Evolutionary conservation across 2,113 vertebrate species (phyloP), one percentile per base, ranked within the genome.

Genomic region (Alectura lathami): DNA sequence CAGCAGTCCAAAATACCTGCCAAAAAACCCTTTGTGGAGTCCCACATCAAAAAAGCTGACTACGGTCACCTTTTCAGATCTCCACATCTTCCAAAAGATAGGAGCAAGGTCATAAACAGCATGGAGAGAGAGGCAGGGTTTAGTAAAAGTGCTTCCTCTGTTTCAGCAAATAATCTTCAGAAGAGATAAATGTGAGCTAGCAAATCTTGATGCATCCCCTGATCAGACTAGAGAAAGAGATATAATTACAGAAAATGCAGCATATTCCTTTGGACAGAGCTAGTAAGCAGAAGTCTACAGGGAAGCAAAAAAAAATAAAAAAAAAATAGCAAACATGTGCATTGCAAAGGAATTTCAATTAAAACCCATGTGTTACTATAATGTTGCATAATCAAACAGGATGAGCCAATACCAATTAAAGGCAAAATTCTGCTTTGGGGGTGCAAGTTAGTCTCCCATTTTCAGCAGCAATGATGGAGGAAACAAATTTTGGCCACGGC

Each of bases 321-420:
- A 9, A n/a, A n/a, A n/a, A n/a, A n/a, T n/a, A n/a, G 0, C 40
- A 85, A 79, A 27, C n/a, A 16, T n/a, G 54, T 63, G 22, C 70
- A 15, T 59, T 91, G 72, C 54, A 87, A 77, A 82, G 32, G 51
- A 80, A 87, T 83, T 73, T 54, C 45, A 77, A 66, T 77, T 81
- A 96, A 90, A 84, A 8, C 4, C 48, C 40, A 14, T 30, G 54
- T 70, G 57, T 66, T 89, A 69, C 32, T 32, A 17, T 56, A 79
- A 81, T 5, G 14, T 80, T 94, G 80, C 79, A 50, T 47, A 83
- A 69, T 70, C 50, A 73, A 38, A 60, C 24, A 77, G 59, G 63
- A 70, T 56, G 43, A 95, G 79, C 81, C 81, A 94, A 82, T 47
- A 80, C 23, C 30, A 73, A 68, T 70, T 87, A 91, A 86, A 91